Evolutionary conservation across 2,888 invertebrate genomes (phyloP), one percentile per base, ranked within the genome.

Genomic region (Julus scanicus): DNA sequence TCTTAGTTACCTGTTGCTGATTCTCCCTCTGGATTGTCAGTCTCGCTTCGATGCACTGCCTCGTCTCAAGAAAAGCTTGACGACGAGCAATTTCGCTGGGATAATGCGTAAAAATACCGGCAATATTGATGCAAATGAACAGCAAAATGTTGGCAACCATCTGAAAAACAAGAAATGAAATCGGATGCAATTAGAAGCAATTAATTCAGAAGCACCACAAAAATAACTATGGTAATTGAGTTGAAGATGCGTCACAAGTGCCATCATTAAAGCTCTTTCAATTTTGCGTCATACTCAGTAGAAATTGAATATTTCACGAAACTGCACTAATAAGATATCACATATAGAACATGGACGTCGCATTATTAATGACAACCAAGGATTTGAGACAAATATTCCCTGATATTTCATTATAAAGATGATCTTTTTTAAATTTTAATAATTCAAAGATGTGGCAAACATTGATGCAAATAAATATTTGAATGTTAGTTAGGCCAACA

Each of bases 21-120:
- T 98, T 98, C 93, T 98, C 98, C 89, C 97, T 94, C 93, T 98
- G 97, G 39, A 96, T 97, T 90, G 95, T 96, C 84, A 98, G 94
- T 44, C 98, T 94, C 0, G 97, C 97, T 92, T 97, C 97, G 87
- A 98, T 96, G 93, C 98, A 98, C 92, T 96, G 96, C 85, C 98
- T 93, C n/a, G 98, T 98, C 93, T 98, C 98, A 63, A 98, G 94
- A 93, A 98, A 98, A 6, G 98, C 97, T 91, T 97, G 96, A 57
- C 98, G 94, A 92, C 98, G 97, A 0, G 97, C 96, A 90, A 96
- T 94, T 93, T 98, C 98, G 86, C 97, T 95, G 0, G 98, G 97
- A 93, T 97, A 96, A 93, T 98, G 97, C 1, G 97, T 97, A 93
- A 97, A 95, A 88, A 96, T 94, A 40, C 98, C 98, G 0, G 96